A percentile compares a stretch with the other conserved stretches of the same genome.
These are phyloP conservation scores for Patella depressa DNA, from an alignment of 2,888 invertebrate genomes.

Conservation along the genomic window DNA sequence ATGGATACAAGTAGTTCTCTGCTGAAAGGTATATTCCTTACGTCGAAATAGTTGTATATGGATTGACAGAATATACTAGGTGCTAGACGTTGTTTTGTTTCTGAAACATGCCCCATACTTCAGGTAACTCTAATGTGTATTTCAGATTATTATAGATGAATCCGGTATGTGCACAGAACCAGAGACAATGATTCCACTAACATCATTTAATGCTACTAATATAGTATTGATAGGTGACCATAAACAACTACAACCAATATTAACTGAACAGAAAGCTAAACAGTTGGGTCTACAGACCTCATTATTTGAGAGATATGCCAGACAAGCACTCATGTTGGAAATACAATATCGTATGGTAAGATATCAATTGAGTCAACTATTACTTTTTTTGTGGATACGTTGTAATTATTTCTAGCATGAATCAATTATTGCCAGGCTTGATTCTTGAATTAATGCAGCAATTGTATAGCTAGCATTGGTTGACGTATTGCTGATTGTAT, in stretches of 20 bases:
- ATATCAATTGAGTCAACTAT: too few species aligned
- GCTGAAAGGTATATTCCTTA: too few species aligned
- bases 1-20: too few species aligned
- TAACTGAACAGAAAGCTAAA: constrained; percentile 44
- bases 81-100: too few species aligned
- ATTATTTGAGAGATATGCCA: constrained; percentile 55
- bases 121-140: not conserved
- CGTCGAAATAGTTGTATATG: too few species aligned
- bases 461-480: too few species aligned
- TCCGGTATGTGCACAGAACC: constrained; percentile 62
- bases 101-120: too few species aligned
- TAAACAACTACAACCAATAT: constrained; percentile 51
- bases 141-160: constrained; percentile 67
- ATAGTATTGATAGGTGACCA: constrained; percentile 63
- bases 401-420: not conserved
- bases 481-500: too few species aligned
- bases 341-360: constrained; percentile 65
- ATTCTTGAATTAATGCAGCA: too few species aligned
- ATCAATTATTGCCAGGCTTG: too few species aligned
- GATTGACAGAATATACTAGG: too few species aligned
- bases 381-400: not conserved
- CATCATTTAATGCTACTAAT: constrained; percentile 37
- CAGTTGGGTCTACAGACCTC: constrained; percentile 55
- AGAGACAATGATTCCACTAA: constrained; percentile 66
- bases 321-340: constrained; percentile 50